Evolutionary conservation across 2,888 invertebrate species (phyloP).

Genomic region (Phragmatobia fuliginosa): DNA sequence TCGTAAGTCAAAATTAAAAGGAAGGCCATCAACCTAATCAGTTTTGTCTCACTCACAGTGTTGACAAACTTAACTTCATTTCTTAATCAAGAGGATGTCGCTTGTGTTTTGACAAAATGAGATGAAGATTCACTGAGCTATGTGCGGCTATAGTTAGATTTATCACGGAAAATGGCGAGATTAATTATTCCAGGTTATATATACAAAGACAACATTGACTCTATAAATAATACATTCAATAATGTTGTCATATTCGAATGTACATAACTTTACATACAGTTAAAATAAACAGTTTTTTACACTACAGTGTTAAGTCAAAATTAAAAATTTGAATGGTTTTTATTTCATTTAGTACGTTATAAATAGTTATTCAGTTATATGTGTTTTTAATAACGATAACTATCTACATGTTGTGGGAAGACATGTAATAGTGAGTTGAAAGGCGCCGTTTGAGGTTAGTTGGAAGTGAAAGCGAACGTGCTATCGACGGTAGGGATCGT

Average conservation of each 20-base stretch:
- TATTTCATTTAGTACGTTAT: neutral
- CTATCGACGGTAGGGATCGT: slow-evolving; percentile 16
- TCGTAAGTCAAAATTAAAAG: neutral
- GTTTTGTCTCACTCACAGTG: neutral
- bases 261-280: no score
- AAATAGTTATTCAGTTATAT: neutral
- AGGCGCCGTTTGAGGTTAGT: slow-evolving; percentile 50
- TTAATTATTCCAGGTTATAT: neutral
- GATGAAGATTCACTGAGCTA: neutral
- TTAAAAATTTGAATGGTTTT: neutral
- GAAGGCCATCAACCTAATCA: no score
- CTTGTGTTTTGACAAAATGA: neutral
- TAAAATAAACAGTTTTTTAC: no score
- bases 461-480: slow-evolving; percentile 51
- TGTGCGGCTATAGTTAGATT: no score
- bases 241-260: no score
- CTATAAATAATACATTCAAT: neutral
- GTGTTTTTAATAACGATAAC: neutral
- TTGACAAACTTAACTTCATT: neutral
- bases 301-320: neutral
- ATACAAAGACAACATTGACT: neutral
- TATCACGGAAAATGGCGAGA: neutral
- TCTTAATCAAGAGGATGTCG: neutral
- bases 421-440: slow-evolving; percentile 26
- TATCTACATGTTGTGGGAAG: neutral